Evolutionary conservation across 2,888 invertebrate species (phyloP).

Genomic region (Pyrrhia umbra): DNA sequence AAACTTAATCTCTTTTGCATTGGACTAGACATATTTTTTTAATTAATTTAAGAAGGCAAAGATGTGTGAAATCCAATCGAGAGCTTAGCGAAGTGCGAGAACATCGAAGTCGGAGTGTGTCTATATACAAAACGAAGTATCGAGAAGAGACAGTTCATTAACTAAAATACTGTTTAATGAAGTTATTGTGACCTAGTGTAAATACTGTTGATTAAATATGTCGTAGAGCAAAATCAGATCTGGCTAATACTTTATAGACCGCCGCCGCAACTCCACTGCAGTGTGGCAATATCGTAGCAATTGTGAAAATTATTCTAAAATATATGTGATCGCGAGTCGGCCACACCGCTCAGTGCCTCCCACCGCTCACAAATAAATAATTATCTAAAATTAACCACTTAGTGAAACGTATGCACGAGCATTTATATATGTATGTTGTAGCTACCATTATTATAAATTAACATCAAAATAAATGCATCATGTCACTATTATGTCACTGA

Average conservation of each 20-base stretch:
- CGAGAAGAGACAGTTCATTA: constrained; percentile 76
- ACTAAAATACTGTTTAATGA: constrained; percentile 87
- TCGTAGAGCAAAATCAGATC: constrained; percentile 83
- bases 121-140: constrained; percentile 82
- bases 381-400: constrained; percentile 85
- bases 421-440: constrained; percentile 87
- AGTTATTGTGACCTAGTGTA: constrained; percentile 82
- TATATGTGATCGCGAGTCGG: constrained; percentile 72
- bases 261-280: constrained; percentile 64
- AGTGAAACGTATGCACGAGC: constrained; percentile 86
- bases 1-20: constrained; percentile 88
- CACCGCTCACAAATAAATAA: constrained; percentile 83
- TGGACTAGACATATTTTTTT: constrained; percentile 89
- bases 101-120: constrained; percentile 71
- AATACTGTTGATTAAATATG: constrained; percentile 82
- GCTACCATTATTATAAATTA: constrained; percentile 89
- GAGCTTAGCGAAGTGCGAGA: constrained; percentile 76
- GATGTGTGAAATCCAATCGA: constrained; percentile 87
- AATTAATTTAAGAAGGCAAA: constrained; percentile 89
- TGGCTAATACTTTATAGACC: constrained; percentile 79
- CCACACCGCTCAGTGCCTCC: constrained; percentile 75
- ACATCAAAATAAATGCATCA: constrained; percentile 90
- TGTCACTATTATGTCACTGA: constrained; percentile 88
- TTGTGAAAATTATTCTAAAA: constrained; percentile 82
- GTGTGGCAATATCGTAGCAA: constrained; percentile 75